Evolutionary conservation across 2,113 vertebrate genomes (phyloP), one percentile per base, ranked within the genome.

Genomic region (Abramis brama): DNA sequence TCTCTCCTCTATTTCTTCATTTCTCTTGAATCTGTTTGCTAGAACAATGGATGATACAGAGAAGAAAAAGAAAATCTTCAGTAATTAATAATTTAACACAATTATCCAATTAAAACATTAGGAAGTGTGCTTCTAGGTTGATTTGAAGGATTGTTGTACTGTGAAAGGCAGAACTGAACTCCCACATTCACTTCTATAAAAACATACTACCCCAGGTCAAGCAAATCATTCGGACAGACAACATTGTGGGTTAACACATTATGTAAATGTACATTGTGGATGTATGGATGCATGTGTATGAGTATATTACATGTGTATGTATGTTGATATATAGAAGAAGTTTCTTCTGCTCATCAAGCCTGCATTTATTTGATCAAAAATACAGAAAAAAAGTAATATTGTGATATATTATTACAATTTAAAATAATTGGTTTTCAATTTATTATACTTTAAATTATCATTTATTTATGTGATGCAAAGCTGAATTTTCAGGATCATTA

Each of bases 151-250:
- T 33, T 68, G 43, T 50, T 19, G 10, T 82, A 70, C 30, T 47
- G 39, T 47, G n/a, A 55, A 36, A 82, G 45, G 64, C 64, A 82
- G 47, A 82, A 70, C 27, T 23, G 45, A 36, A 33, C 27, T 13
- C 4, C 17, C 43, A 64, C 78, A 64, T 60, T 62, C 55, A 79
- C 59, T 64, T 82, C 80, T 55, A 23, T 21, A 50, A 55, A 78
- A 82, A 52, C 19, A 36, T 27, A 81, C 45, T 10, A 47, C 27
- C 45, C 50, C 17, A 19, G 47, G 12, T 33, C 27, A 73, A 73
- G 15, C 50, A 10, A 19, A 70, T 21, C 64, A 15, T 70, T 30
- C 77, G 71, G 60, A 27, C 43, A 70, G 45, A 82, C 47, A 36
- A 57, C 55, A 60, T 60, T 39, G 77, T 39, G 10, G 23, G 57